Evolutionary conservation across 1,140 invertebrate genomes (phyloP).

Genomic region (Leptinotarsa lineolata): DNA sequence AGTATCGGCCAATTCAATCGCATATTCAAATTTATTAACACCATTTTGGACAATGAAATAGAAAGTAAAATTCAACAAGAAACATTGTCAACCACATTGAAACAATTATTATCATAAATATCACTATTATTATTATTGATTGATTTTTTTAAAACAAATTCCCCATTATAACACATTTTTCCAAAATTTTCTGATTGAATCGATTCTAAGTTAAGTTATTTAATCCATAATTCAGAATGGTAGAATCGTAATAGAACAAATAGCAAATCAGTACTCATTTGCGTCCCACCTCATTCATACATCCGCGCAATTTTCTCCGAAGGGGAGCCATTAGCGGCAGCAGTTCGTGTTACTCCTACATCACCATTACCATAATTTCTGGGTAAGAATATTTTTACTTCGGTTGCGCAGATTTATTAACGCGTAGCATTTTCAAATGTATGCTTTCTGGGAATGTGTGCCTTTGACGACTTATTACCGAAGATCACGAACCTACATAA

Average conservation of each 20-base stretch:
- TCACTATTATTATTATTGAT: too few species aligned
- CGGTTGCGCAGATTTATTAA: slow-evolving; percentile 6
- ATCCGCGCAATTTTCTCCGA: not conserved
- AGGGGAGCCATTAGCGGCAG: not conserved
- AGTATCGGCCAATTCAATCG: too few species aligned
- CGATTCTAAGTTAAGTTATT: not conserved
- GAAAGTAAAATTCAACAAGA: too few species aligned
- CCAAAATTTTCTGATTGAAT: not conserved
- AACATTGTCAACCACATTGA: too few species aligned
- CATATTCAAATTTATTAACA: too few species aligned
- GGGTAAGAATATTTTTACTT: slow-evolving; percentile 17
- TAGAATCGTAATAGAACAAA: too few species aligned
- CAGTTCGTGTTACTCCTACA: slow-evolving; percentile 7
- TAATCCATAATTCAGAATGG: not conserved
- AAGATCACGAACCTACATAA: slow-evolving; percentile 6
- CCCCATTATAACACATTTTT: too few species aligned
- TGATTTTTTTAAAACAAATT: too few species aligned
- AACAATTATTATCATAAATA: too few species aligned
- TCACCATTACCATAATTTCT: slow-evolving; percentile 22
- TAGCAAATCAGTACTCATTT: too few species aligned
- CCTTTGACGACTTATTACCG: slow-evolving; percentile 16
- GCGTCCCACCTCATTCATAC: not conserved
- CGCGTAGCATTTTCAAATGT: slow-evolving; percentile 17
- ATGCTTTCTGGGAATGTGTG: slow-evolving; percentile 12
- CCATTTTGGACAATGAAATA: too few species aligned